Conservation (phyloP, 2,113 vertebrate genomes). For the Scartelaos histophorus region DNA sequence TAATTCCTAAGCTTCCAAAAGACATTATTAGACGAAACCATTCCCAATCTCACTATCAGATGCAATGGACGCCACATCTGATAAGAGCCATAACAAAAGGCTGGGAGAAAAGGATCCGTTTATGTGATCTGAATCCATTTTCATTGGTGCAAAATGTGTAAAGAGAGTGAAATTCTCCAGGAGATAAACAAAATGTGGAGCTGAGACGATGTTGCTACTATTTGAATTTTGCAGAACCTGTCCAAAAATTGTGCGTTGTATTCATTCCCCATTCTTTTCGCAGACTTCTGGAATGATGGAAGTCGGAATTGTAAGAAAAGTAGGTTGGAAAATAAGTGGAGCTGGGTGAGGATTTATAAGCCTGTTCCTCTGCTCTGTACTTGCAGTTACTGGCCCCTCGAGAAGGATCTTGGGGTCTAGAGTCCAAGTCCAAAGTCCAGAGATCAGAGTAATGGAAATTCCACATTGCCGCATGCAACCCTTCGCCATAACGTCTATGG, state of each 20-base stretch:
- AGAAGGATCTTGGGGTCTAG: slow-evolving; percentile 65
- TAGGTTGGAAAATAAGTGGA: slow-evolving; percentile 54
- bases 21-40: slow-evolving; percentile 43
- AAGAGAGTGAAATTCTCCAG: slow-evolving; percentile 33
- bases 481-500: slow-evolving; percentile 47
- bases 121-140: slow-evolving; percentile 62
- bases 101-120: slow-evolving; percentile 46
- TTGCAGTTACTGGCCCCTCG: slow-evolving; percentile 76
- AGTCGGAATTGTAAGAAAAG: slow-evolving; percentile 23
- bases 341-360: slow-evolving; percentile 72
- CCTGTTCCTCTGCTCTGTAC: slow-evolving; percentile 72
- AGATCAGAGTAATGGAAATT: slow-evolving; percentile 73
- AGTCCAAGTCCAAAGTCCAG: slow-evolving; percentile 51
- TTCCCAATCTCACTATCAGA: slow-evolving; percentile 44
- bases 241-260: slow-evolving; percentile 19
- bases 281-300: slow-evolving; percentile 33
- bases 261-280: slow-evolving; percentile 45
- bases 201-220: not conserved
- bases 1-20: slow-evolving; percentile 23
- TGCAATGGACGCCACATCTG: slow-evolving; percentile 62
- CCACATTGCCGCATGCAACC: slow-evolving; percentile 63
- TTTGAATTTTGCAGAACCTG: slow-evolving; percentile 27
- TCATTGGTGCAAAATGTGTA: slow-evolving; percentile 39
- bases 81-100: slow-evolving; percentile 48
- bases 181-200: slow-evolving; percentile 40